These are phyloP conservation scores for Drosophila saltans DNA, from an alignment of 1,140 invertebrate species.

Conservation along the genomic window DNA sequence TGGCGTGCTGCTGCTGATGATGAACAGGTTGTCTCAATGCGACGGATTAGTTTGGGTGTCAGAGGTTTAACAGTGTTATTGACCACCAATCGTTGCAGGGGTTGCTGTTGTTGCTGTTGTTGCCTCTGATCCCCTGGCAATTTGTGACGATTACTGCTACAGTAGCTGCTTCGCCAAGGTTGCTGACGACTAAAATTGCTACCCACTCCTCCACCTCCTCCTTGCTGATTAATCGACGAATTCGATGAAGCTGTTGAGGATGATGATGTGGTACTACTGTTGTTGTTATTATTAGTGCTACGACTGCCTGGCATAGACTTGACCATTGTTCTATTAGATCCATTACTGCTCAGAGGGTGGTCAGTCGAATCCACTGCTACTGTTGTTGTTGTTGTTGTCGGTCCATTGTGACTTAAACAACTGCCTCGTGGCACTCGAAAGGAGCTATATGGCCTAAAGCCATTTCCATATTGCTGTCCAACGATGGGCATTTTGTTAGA, in stretches of 20 bases:
- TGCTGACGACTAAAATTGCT: conserved; percentile 66
- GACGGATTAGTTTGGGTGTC: conserved; percentile 75
- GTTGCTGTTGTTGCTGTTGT: conserved; percentile 24
- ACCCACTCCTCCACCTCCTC: not conserved
- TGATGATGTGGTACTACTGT: conserved; percentile 41
- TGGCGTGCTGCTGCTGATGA: not conserved
- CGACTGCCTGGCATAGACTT: conserved; percentile 40
- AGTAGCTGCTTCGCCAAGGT: conserved; percentile 74
- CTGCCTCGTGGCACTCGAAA: conserved; percentile 75
- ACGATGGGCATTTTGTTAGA: conserved; percentile 80
- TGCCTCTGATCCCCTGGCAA: conserved; percentile 2
- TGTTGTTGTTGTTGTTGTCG: conserved; percentile 28
- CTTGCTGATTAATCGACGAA: conserved; percentile 60
- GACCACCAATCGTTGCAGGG: conserved; percentile 25
- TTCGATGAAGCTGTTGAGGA: conserved; percentile 64
- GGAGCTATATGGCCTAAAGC: conserved; percentile 80
- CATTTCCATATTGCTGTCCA: conserved; percentile 75
- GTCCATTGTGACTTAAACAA: conserved; percentile 40
- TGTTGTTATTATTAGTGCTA: conserved; percentile 40
- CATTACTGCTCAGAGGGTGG: conserved; percentile 56
- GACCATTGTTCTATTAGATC: conserved; percentile 36
- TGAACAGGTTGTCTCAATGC: conserved; percentile 71
- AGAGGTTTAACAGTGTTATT: conserved; percentile 65
- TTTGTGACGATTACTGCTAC: conserved; percentile 57
- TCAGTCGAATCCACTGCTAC: conserved; percentile 10